Conservation (phyloP, 2,888 invertebrate species). For the Leuctra nigra region DNA sequence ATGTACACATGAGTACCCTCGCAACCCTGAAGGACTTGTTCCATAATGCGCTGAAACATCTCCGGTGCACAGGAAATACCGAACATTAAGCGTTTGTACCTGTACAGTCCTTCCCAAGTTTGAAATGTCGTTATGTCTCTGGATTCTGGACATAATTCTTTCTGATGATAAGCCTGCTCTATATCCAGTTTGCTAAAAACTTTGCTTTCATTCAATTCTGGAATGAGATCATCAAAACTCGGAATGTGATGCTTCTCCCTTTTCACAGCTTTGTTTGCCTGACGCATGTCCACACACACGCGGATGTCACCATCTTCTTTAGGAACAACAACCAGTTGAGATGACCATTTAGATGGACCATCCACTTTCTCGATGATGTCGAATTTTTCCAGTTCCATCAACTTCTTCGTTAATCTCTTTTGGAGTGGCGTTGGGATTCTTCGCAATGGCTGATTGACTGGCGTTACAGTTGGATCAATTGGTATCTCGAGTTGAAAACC, state of each 20-base stretch:
- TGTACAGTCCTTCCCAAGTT: conserved; percentile 35
- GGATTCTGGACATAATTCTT: conserved; percentile 35
- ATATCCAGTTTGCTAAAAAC: conserved; percentile 34
- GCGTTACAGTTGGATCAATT: conserved; percentile 17
- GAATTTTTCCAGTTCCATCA: conserved; percentile 26
- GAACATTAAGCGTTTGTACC: conserved; percentile 39
- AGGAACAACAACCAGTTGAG: conserved; percentile 32
- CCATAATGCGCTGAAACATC: conserved; percentile 39
- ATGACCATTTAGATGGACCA: conserved; percentile 17
- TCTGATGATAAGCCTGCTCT: too few relatives aligned
- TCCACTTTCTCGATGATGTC: conserved; percentile 27
- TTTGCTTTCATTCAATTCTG: conserved; percentile 31
- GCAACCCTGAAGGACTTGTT: too few relatives aligned
- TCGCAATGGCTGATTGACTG: conserved; percentile 34
- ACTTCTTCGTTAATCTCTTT: conserved; percentile 30
- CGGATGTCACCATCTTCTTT: conserved; percentile 31
- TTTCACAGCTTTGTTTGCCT: conserved; percentile 30
- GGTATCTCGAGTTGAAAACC: conserved; percentile 2
- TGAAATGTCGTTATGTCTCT: too few relatives aligned
- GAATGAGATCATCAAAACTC: too few relatives aligned
- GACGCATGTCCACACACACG: conserved; percentile 33
- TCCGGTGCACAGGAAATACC: conserved; percentile 40
- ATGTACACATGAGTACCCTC: conserved; percentile 36
- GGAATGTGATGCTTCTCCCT: too few relatives aligned
- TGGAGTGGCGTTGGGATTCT: conserved; percentile 35